A percentile compares a stretch with the other conserved stretches of the same genome.
Conservation (phyloP, 2,797 vertebrate genomes). For the Acrossocheilus wenchowensis region DNA sequence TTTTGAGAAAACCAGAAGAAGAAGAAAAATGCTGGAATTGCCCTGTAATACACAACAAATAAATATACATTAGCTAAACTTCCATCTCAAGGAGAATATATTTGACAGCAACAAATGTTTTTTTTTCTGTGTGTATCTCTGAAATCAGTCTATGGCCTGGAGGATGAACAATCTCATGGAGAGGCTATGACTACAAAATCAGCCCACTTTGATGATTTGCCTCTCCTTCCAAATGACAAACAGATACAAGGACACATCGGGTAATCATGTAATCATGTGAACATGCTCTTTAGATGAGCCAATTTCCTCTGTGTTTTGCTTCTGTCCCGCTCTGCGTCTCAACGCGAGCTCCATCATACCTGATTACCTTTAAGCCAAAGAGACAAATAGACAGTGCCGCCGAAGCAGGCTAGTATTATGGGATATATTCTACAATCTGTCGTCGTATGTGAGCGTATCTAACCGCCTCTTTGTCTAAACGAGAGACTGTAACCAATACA, state of each 20-base stretch:
- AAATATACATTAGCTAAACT: neutral
- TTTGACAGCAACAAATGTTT: neutral
- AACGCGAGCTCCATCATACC: conserved; percentile 36
- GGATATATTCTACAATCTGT: conserved; percentile 45
- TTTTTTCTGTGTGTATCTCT: neutral
- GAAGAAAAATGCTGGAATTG: neutral
- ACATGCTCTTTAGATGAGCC: conserved; percentile 65
- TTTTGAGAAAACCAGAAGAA: neutral
- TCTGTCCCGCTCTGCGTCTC: conserved; percentile 33
- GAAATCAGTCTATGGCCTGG: conserved; percentile 31
- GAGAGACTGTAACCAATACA: conserved; percentile 53
- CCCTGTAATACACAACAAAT: neutral
- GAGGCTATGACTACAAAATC: conserved; percentile 61
- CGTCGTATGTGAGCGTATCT: neutral
- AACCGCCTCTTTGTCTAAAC: conserved; percentile 33
- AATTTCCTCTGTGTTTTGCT: conserved; percentile 70
- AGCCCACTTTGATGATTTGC: conserved; percentile 59
- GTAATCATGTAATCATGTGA: conserved; percentile 70
- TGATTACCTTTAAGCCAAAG: conserved; percentile 49
- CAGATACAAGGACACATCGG: conserved; percentile 63
- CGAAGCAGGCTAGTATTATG: conserved; percentile 42
- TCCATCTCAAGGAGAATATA: neutral
- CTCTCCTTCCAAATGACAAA: conserved; percentile 59
- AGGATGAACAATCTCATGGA: conserved; percentile 33
- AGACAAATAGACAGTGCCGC: conserved; percentile 68